Conservation (phyloP, 2,113 vertebrate genomes). For the Oceanites oceanicus region DNA sequence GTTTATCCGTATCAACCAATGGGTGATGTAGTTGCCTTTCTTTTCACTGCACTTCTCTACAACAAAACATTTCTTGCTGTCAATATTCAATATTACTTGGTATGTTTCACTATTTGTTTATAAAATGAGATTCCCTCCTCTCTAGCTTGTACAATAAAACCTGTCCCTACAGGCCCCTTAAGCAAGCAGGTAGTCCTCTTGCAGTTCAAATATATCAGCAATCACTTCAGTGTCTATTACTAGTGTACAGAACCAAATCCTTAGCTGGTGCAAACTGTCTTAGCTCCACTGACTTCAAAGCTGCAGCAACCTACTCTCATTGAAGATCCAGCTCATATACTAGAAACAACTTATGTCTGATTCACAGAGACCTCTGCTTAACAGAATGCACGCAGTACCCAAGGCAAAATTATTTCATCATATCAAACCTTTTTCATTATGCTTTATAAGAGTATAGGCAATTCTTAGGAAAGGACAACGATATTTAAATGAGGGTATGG, state of each 20-base stretch:
- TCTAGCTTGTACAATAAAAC: not conserved
- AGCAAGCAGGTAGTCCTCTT: not conserved
- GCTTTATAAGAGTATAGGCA: not conserved
- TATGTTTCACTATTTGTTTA: not conserved
- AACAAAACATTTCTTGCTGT: not conserved
- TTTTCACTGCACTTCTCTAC: not conserved
- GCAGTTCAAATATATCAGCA: not conserved
- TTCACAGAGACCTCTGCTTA: not conserved
- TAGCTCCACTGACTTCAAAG: not conserved
- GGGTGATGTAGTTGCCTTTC: not conserved
- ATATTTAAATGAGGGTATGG: accelerated
- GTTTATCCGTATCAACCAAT: not conserved
- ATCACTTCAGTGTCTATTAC: not conserved
- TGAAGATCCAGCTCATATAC: not conserved
- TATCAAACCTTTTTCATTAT: not conserved
- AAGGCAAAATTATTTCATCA: not conserved
- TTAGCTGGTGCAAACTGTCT: not conserved
- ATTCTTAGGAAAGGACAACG: not conserved
- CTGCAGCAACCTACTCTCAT: not conserved
- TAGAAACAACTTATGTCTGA: accelerated
- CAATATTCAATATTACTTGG: not conserved
- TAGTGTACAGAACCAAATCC: not conserved
- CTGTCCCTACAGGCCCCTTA: not conserved
- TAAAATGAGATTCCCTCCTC: not conserved
- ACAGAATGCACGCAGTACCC: accelerated